Evolutionary conservation across 2,113 vertebrate species (phyloP), one percentile per base, ranked within the genome.

Genomic region (Phaethornis superciliosus): DNA sequence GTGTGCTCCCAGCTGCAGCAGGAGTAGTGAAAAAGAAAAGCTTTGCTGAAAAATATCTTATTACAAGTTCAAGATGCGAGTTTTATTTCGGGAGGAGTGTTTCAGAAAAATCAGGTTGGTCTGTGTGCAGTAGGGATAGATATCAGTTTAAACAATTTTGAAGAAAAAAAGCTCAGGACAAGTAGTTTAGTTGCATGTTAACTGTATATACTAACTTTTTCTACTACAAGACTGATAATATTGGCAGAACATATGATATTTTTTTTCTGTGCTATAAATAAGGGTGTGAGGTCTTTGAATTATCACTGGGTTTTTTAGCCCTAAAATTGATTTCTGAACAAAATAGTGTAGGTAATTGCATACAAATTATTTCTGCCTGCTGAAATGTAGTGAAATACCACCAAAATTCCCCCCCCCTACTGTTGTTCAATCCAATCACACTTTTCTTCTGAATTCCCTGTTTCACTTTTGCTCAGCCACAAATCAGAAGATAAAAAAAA

Each of bases 131-230:
- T 15, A 74, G 12, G 5, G 5, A 6, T 18, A 62, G 10, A 51
- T n/a, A 88, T 6, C 2, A 70, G 67, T 35, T 56, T 40, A 55
- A 88, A 40, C 15, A 26, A 49, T 19, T 30, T 80, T 44, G 37
- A 70, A 63, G 20, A 52, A 83, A 60, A 49, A 63, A 74, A 67
- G 10, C 0, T 0, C 9, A 16, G 35, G 18, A 75, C 0, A 0
- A 76, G 32, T 44, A n/a, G 10, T 71, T 64, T 10, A 46, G n/a
- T 42, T 27, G 52, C 7, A 27, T 24, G 5, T 47, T 64, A 68
- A 72, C 26, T 42, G 13, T n/a, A 49, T 4, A 47, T 6, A 62
- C 1, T 2, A 1, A 3, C 35, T 52, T 64, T 83, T 88, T 33
- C 52, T 32, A 3, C 7, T 68, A 59, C 58, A 88, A 63, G 8